These are phyloP conservation scores for Neogobius melanostomus DNA, from an alignment of 2,113 vertebrate genomes.

Conservation along the genomic window DNA sequence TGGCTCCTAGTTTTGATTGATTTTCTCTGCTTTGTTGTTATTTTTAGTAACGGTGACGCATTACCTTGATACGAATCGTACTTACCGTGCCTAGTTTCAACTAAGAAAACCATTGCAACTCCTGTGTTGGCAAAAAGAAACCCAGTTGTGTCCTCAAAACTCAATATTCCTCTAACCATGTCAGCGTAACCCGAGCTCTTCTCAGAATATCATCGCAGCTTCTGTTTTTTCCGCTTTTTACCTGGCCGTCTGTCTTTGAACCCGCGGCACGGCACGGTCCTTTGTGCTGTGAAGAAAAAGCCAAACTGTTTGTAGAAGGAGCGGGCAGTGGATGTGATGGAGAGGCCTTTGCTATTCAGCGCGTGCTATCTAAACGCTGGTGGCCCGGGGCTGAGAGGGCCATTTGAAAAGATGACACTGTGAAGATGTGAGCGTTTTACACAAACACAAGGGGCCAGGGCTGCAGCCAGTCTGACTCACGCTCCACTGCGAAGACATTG, in stretches of 20 bases:
- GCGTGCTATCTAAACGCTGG: background rate
- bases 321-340: background rate
- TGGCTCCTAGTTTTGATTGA: no score
- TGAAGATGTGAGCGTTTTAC: background rate
- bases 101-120: no score
- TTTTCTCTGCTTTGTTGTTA: no score
- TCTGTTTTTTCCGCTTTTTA: background rate
- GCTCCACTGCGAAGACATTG: background rate
- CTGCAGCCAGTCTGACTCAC: background rate
- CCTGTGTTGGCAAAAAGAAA: no score
- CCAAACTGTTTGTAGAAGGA: background rate
- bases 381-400: background rate
- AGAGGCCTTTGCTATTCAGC: background rate
- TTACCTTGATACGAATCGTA: no score
- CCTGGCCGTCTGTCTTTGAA: background rate
- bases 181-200: no score
- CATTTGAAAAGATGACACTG: slow-evolving; percentile 6
- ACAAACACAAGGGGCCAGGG: background rate
- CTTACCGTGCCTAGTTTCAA: no score
- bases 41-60: no score
- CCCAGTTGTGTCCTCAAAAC: no score
- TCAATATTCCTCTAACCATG: no score
- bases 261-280: no score
- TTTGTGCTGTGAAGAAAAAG: background rate
- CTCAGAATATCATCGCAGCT: no score